Evolutionary conservation across 1,140 invertebrate genomes (phyloP).

Genomic region (Homalodisca vitripennis): DNA sequence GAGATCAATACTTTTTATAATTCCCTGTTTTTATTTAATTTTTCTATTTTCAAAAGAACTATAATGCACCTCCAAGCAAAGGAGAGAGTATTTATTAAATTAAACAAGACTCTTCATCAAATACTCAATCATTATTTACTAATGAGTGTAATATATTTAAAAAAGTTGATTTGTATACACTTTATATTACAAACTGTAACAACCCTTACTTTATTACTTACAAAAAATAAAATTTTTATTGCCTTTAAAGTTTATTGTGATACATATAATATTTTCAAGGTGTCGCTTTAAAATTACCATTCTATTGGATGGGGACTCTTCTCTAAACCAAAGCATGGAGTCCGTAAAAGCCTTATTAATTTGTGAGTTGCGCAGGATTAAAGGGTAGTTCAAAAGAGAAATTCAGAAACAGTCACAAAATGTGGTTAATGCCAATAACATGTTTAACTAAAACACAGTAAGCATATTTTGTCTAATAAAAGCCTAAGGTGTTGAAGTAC

Average conservation of each 20-base stretch:
- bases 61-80: neutral
- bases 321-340: neutral
- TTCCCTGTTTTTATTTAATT: neutral
- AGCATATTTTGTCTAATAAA: neutral
- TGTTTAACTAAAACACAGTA: neutral
- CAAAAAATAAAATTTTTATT: too few relatives aligned
- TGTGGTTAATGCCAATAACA: neutral
- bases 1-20: neutral
- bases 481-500: conserved; percentile 12
- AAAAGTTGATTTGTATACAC: too few relatives aligned
- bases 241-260: too few relatives aligned
- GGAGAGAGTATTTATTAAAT: neutral
- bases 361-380: neutral
- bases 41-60: neutral
- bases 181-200: too few relatives aligned
- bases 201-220: too few relatives aligned
- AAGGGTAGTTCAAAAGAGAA: neutral
- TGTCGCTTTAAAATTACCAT: too few relatives aligned
- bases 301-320: neutral
- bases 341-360: neutral
- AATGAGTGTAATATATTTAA: too few relatives aligned
- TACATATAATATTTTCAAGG: too few relatives aligned
- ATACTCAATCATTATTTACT: too few relatives aligned
- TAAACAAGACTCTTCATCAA: neutral
- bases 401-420: neutral